Evolutionary conservation across 2,888 invertebrate species (phyloP).

Genomic region (Drosophila atroscutellata): DNA sequence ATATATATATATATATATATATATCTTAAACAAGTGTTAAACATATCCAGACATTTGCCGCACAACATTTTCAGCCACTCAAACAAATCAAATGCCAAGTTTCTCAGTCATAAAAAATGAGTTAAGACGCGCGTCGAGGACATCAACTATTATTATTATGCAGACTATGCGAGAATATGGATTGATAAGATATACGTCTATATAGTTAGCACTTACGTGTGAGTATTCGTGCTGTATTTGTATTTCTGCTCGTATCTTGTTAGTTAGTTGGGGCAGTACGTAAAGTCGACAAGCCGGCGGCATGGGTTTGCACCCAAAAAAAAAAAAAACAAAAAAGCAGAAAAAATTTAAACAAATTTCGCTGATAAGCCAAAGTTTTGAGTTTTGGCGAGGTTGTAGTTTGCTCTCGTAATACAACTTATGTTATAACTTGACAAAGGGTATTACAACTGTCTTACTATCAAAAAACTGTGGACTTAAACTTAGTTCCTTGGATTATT

Average conservation of each 20-base stretch:
- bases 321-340: slow-evolving; percentile 12
- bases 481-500: background rate
- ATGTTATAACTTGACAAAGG: background rate
- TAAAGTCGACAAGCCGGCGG: slow-evolving; percentile 43
- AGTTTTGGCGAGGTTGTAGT: slow-evolving; percentile 8
- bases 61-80: slow-evolving; percentile 8
- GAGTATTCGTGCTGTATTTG: slow-evolving; percentile 1
- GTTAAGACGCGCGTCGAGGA: slow-evolving; percentile 29
- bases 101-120: slow-evolving; percentile 20
- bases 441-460: background rate
- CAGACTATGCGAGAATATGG: slow-evolving; percentile 36
- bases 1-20: background rate
- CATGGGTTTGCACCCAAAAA: slow-evolving; percentile 51
- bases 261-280: slow-evolving; percentile 29
- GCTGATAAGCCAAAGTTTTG: slow-evolving; percentile 46
- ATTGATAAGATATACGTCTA: slow-evolving; percentile 54
- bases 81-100: slow-evolving; percentile 18
- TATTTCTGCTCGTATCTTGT: slow-evolving; percentile 5
- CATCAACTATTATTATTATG: slow-evolving; percentile 43
- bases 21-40: background rate
- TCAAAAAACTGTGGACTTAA: background rate
- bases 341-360: slow-evolving; percentile 7
- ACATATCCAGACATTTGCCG: slow-evolving; percentile 10
- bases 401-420: background rate
- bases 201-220: background rate